Conservation (phyloP, 1,140 invertebrate genomes). For the Anthonomus grandis region DNA sequence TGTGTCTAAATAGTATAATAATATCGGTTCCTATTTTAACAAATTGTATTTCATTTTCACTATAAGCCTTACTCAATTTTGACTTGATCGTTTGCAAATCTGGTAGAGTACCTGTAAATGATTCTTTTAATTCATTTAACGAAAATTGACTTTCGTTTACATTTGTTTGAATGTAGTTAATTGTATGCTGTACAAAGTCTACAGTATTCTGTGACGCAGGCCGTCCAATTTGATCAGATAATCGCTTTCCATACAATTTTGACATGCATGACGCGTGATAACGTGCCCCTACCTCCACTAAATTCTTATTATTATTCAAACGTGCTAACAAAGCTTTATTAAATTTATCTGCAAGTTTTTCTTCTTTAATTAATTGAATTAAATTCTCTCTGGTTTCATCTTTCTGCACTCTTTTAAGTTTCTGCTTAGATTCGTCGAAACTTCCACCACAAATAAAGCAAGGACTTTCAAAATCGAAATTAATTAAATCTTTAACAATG, state of each 20-base stretch:
- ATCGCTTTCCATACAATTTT: constrained; percentile 2
- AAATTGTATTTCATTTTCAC: constrained; percentile 7
- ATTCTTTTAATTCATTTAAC: constrained; percentile 7
- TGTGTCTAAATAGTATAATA: no score
- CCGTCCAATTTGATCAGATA: constrained; percentile 4
- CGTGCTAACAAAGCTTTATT: constrained; percentile 16
- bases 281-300: constrained; percentile 10
- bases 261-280: constrained; percentile 10
- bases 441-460: constrained; percentile 12
- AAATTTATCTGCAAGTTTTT: constrained; percentile 14
- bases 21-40: constrained; percentile 10
- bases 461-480: constrained; percentile 12
- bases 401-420: no score
- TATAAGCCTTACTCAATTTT: constrained; percentile 6
- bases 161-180: constrained; percentile 5
- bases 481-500: constrained; percentile 10
- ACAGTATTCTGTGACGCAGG: constrained; percentile 3
- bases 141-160: constrained; percentile 10
- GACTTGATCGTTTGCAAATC: constrained; percentile 1
- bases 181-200: background rate
- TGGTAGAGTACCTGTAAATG: constrained; percentile 4
- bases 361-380: constrained; percentile 8
- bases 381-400: background rate
- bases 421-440: constrained; percentile 14
- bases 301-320: constrained; percentile 17